These are phyloP conservation scores for Lagria hirta DNA, from an alignment of 2,888 invertebrate species.

Conservation along the genomic window DNA sequence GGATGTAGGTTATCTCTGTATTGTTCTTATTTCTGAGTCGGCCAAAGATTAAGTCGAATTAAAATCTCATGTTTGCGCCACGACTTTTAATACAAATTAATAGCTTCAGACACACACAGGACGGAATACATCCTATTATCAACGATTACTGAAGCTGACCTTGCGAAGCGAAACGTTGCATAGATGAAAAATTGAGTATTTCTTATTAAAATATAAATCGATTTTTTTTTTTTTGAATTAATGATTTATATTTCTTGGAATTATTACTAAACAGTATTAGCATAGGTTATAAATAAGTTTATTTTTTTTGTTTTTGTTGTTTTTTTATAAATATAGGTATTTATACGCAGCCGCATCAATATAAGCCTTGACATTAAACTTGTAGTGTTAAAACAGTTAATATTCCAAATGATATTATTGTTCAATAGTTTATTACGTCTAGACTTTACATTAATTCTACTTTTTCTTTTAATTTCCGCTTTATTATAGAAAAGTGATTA, in stretches of 20 bases:
- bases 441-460: conserved; percentile 22
- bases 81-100: conserved; percentile 4
- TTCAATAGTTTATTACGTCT: conserved; percentile 25
- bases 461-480: too few relatives aligned
- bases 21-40: conserved; percentile 39
- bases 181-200: conserved; percentile 5
- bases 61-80: conserved; percentile 17
- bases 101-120: too few relatives aligned
- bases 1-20: conserved; percentile 47
- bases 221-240: conserved; percentile 5
- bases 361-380: conserved; percentile 23
- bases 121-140: too few relatives aligned
- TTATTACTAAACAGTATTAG: conserved; percentile 6
- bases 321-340: too few relatives aligned
- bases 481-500: too few relatives aligned
- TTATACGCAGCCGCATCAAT: conserved; percentile 12
- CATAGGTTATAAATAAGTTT: too few relatives aligned
- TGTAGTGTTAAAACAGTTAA: conserved; percentile 22
- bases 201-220: too few relatives aligned
- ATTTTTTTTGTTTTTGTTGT: too few relatives aligned
- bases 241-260: conserved; percentile 9
- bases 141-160: too few relatives aligned
- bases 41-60: conserved; percentile 26
- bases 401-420: conserved; percentile 23
- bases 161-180: conserved; percentile 6